A percentile compares a stretch with the other conserved stretches of the same genome.
phyloP scores from a whole-genome alignment of 2,113 vertebrate species.

The Sakesphorus luctuosus region DNA sequence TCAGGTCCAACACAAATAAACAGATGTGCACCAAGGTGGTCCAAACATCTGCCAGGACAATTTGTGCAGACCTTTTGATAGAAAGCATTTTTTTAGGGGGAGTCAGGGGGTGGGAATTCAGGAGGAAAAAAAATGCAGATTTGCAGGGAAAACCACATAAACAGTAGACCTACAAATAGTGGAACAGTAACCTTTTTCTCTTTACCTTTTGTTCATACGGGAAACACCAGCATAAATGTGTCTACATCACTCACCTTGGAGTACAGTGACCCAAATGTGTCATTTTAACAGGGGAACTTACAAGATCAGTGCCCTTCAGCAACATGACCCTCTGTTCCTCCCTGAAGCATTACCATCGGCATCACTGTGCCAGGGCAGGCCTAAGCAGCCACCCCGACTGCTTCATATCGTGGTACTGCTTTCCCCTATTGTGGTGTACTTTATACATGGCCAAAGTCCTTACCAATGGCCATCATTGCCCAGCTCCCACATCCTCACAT shows the following conservation, averaged over 20 bases:
- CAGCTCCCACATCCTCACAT: neutral
- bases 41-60: constrained; percentile 12
- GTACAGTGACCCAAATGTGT: neutral
- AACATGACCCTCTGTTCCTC: neutral
- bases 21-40: neutral
- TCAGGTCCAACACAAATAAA: neutral
- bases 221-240: neutral
- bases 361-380: neutral
- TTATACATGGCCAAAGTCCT: neutral
- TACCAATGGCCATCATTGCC: neutral
- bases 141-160: neutral
- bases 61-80: neutral
- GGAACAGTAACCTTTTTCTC: neutral
- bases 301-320: neutral
- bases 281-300: neutral
- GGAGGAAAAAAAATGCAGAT: neutral
- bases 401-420: neutral
- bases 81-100: neutral
- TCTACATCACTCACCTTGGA: neutral
- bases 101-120: neutral
- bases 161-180: neutral
- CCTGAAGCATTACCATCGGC: neutral
- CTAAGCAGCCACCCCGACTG: neutral
- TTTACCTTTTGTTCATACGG: neutral
- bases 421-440: rapidly evolving